Conservation (phyloP, 2,113 vertebrate species). For the Cyprinodon tularosa region DNA sequence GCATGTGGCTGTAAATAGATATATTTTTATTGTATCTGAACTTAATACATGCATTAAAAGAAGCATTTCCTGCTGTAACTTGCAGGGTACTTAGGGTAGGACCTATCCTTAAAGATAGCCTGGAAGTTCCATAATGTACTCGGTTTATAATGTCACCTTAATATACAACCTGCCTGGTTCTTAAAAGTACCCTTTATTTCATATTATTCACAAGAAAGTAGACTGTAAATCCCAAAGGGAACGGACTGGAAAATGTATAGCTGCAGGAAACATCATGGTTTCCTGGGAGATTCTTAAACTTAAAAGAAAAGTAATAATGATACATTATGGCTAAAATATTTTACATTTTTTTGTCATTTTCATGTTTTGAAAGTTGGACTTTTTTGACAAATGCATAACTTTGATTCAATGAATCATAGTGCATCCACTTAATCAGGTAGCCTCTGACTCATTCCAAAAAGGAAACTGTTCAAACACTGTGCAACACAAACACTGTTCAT, state of each 20-base stretch:
- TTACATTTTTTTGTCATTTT: background rate
- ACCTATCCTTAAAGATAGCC: too few species aligned
- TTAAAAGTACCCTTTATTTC: too few species aligned
- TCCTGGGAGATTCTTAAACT: background rate
- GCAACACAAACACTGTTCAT: slow-evolving; percentile 58
- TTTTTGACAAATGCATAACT: slow-evolving; percentile 24
- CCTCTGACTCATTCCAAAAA: slow-evolving; percentile 52
- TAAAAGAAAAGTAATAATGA: background rate
- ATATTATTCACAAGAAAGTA: too few species aligned
- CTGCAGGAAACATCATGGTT: background rate
- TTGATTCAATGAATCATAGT: slow-evolving; percentile 50
- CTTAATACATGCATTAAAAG: too few species aligned
- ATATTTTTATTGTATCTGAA: too few species aligned
- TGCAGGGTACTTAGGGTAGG: too few species aligned
- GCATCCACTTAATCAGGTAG: slow-evolving; percentile 56
- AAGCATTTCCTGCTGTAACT: too few species aligned
- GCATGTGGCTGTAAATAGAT: too few species aligned
- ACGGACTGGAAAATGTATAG: background rate
- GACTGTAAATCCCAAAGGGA: background rate
- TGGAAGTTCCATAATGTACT: too few species aligned
- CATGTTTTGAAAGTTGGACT: background rate
- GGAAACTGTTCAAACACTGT: slow-evolving; percentile 61
- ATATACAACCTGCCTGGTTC: too few species aligned
- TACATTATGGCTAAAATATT: background rate
- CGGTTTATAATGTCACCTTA: too few species aligned